Conservation (phyloP, 2,797 vertebrate species). For the Malurus splendens region DNA sequence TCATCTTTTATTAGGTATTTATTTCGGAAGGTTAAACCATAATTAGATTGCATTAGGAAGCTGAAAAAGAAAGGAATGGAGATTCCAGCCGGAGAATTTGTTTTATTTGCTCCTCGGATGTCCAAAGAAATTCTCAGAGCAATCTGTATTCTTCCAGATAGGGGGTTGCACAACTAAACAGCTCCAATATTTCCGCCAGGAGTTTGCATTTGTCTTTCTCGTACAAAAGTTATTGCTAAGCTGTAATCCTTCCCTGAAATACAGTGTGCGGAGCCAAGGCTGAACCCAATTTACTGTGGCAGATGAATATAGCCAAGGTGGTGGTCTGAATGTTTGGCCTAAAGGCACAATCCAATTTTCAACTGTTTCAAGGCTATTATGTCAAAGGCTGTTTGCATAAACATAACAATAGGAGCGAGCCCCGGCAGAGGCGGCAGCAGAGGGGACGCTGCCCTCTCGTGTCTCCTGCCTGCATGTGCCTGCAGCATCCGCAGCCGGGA, state of each 20-base stretch:
- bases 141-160: slow-evolving; percentile 56
- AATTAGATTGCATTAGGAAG: slow-evolving; percentile 67
- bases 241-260: slow-evolving; percentile 64
- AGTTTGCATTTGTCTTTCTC: slow-evolving; percentile 68
- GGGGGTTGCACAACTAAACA: slow-evolving; percentile 59
- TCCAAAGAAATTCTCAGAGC: slow-evolving; percentile 57
- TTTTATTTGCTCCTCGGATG: slow-evolving; percentile 52
- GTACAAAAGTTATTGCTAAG: slow-evolving; percentile 64
- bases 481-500: not conserved
- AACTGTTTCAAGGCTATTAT: slow-evolving; percentile 82
- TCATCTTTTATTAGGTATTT: slow-evolving; percentile 76
- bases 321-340: slow-evolving; percentile 81
- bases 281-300: slow-evolving; percentile 77
- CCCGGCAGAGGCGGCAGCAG: slow-evolving; percentile 11
- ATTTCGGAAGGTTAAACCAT: slow-evolving; percentile 69
- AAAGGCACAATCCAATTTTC: slow-evolving; percentile 82
- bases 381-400: slow-evolving; percentile 83
- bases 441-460: slow-evolving; percentile 71
- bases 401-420: slow-evolving; percentile 67
- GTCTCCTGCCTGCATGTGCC: slow-evolving; percentile 28
- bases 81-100: slow-evolving; percentile 50
- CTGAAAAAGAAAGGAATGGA: slow-evolving; percentile 39
- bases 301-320: slow-evolving; percentile 78
- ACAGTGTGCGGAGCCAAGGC: slow-evolving; percentile 53
- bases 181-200: slow-evolving; percentile 56